Evolutionary conservation across 2,113 vertebrate species (phyloP).

Genomic region (Zapornia atra): DNA sequence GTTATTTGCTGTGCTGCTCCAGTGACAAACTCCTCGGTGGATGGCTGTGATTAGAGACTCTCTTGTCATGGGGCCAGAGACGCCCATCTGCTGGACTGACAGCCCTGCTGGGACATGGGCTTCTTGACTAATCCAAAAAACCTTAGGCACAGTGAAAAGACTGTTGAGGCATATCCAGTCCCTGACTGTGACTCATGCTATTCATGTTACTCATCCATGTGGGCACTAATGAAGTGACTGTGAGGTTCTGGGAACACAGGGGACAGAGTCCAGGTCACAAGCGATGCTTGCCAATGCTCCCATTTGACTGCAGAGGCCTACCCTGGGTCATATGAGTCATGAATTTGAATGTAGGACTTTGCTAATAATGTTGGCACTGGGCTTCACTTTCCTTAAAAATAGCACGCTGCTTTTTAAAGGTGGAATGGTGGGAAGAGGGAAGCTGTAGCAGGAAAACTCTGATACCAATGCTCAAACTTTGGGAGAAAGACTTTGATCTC

Average conservation of each 20-base stretch:
- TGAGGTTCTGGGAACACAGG: constrained; percentile 57
- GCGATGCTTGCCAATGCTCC: constrained; percentile 26
- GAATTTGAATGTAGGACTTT: constrained; percentile 31
- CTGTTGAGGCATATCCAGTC: constrained; percentile 47
- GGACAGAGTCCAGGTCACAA: constrained; percentile 44
- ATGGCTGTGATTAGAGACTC: neutral
- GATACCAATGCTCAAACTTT: neutral
- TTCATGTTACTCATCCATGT: constrained; percentile 59
- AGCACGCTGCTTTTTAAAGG: neutral
- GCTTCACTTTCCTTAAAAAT: constrained; percentile 24
- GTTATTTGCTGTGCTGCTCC: neutral
- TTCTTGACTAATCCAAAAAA: constrained; percentile 34
- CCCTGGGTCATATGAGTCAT: constrained; percentile 56
- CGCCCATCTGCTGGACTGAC: constrained; percentile 53
- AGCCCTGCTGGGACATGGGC: constrained; percentile 29
- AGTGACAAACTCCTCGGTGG: neutral
- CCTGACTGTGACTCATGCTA: constrained; percentile 56
- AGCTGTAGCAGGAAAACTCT: neutral
- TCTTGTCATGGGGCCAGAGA: constrained; percentile 44
- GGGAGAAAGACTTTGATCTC: neutral
- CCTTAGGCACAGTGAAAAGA: constrained; percentile 43
- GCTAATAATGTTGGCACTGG: neutral
- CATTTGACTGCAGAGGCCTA: constrained; percentile 5
- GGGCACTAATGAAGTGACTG: constrained; percentile 67
- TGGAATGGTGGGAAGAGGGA: neutral